phyloP scores from a whole-genome alignment of 2,113 vertebrate species.

The Regulus satrapa region DNA sequence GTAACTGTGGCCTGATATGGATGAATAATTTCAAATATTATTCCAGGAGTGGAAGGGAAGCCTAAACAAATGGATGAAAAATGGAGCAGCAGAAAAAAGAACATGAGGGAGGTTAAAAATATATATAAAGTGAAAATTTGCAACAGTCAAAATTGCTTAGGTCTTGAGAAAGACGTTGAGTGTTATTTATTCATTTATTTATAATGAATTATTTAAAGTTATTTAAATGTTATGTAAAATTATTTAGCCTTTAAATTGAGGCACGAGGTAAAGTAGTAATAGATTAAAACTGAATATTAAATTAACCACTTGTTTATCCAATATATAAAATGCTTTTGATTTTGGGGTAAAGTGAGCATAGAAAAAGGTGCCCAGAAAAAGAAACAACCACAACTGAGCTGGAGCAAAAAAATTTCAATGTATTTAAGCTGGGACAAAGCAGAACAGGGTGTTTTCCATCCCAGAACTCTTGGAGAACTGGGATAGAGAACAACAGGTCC shows the following conservation, averaged over 20 bases:
- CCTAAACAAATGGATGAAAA: background rate
- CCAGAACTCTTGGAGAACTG: background rate
- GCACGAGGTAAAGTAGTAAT: background rate
- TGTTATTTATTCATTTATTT: background rate
- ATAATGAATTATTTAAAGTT: background rate
- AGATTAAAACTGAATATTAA: background rate
- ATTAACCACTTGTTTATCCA: background rate
- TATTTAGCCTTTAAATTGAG: background rate
- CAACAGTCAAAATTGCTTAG: background rate
- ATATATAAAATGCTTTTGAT: background rate
- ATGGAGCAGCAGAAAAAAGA: background rate
- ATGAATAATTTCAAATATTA: background rate
- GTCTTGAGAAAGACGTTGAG: background rate
- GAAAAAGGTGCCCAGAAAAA: background rate
- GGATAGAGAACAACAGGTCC: background rate
- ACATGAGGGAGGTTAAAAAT: background rate
- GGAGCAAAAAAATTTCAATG: background rate
- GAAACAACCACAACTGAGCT: background rate
- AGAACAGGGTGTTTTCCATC: background rate
- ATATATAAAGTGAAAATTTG: background rate
- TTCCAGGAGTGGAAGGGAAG: background rate
- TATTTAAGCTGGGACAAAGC: background rate
- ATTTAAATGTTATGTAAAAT: background rate
- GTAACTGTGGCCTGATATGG: background rate
- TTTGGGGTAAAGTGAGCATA: background rate